These are phyloP conservation scores for Thaumatotibia leucotreta DNA, from an alignment of 1,140 invertebrate species.

Conservation along the genomic window DNA sequence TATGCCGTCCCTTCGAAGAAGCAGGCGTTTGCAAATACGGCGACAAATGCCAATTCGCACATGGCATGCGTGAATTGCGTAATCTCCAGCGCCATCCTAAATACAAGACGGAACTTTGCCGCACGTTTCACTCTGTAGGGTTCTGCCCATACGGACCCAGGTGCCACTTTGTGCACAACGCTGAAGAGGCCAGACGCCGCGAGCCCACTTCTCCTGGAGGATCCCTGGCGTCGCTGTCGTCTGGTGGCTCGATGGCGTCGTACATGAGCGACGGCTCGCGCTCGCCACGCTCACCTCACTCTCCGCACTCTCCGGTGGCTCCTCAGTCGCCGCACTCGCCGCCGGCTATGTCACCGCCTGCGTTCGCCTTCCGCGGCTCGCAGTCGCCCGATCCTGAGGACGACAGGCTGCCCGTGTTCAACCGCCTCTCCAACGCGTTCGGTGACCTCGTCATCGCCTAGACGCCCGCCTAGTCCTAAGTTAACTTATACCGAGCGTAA, in stretches of 20 bases:
- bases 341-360: conserved; percentile 74
- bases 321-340: conserved; percentile 61
- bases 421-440: conserved; percentile 81
- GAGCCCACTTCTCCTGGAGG: conserved; percentile 74
- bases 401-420: conserved; percentile 83
- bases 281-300: conserved; percentile 63
- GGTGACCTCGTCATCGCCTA: conserved; percentile 78
- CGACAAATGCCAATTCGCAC: conserved; percentile 99
- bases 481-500: conserved; percentile 56
- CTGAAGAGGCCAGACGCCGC: conserved; percentile 86
- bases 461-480: conserved; percentile 60
- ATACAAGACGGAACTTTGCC: conserved; percentile 99
- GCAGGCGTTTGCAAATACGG: conserved; percentile 98
- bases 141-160: conserved; percentile 98
- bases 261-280: conserved; percentile 77
- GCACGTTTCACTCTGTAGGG: conserved; percentile 97
- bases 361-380: conserved; percentile 59
- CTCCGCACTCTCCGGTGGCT: conserved; percentile 58
- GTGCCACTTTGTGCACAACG: conserved; percentile 99
- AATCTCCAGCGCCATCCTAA: conserved; percentile 97
- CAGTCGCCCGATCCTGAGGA: conserved; percentile 66
- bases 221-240: conserved; percentile 79
- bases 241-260: conserved; percentile 76
- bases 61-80: conserved; percentile 94
- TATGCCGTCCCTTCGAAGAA: conserved; percentile 97